These are phyloP conservation scores for Oplegnathus fasciatus DNA, from an alignment of 2,113 vertebrate genomes.

Conservation along the genomic window DNA sequence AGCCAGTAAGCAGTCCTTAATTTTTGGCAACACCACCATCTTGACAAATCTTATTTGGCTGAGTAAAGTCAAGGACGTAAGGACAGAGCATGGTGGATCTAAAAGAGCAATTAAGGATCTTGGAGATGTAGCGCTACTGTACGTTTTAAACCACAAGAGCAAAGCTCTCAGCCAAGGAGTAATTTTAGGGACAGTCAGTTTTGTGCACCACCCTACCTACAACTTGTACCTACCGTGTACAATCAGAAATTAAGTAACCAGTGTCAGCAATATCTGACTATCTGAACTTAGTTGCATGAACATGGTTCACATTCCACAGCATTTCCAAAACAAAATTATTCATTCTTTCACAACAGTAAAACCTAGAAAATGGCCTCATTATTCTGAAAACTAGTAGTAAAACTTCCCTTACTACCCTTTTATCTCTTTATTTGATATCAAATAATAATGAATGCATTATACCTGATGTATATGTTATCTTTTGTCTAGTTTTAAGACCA, in stretches of 20 bases:
- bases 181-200: not conserved
- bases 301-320: not conserved
- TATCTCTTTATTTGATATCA: not conserved
- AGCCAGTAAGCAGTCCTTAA: not conserved
- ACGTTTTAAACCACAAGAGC: not conserved
- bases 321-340: not conserved
- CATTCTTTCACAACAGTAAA: too few relatives aligned
- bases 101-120: slow-evolving; percentile 1
- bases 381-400: not conserved
- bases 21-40: slow-evolving; percentile 2
- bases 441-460: not conserved
- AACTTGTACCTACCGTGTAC: not conserved
- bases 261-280: not conserved
- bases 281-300: not conserved
- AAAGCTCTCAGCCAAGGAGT: not conserved
- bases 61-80: not conserved
- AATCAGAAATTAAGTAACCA: not conserved
- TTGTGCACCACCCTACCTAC: not conserved
- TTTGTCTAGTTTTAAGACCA: not conserved
- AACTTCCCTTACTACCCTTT: not conserved
- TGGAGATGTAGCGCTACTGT: not conserved
- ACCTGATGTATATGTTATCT: not conserved
- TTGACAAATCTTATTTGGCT: slow-evolving; percentile 18
- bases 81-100: not conserved
- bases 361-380: too few relatives aligned